These are phyloP conservation scores for Caranx melampygus DNA, from an alignment of 2,113 vertebrate species.

Conservation along the genomic window DNA sequence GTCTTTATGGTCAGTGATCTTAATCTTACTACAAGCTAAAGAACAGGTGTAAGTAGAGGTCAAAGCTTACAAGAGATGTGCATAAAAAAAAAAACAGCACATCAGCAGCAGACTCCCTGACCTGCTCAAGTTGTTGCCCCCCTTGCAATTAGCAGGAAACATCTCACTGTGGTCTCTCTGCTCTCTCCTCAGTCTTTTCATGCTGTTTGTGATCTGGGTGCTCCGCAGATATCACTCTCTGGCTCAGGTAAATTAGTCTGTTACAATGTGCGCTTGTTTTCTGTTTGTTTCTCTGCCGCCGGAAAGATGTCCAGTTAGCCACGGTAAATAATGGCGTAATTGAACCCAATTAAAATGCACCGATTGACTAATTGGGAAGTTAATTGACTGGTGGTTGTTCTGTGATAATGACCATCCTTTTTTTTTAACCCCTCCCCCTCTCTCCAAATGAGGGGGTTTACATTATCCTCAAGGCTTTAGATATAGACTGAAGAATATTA, in stretches of 20 bases:
- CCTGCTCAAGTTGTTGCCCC: constrained; percentile 10
- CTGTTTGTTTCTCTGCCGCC: constrained; percentile 63
- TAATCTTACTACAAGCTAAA: neutral
- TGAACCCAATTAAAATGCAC: constrained; percentile 72
- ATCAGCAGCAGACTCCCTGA: constrained; percentile 8
- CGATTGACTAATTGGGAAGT: constrained; percentile 69
- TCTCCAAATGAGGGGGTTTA: constrained; percentile 15
- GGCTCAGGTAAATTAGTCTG: constrained; percentile 80
- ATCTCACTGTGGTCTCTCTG: constrained; percentile 20
- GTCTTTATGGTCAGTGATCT: neutral
- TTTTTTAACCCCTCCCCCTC: neutral
- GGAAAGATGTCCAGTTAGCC: constrained; percentile 71
- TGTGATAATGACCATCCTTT: constrained; percentile 48
- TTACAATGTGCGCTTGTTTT: neutral
- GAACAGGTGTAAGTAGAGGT: neutral
- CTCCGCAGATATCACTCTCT: constrained; percentile 83
- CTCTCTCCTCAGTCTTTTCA: constrained; percentile 78
- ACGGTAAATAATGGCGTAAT: constrained; percentile 69
- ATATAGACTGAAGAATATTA: neutral
- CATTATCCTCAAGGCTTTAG: neutral
- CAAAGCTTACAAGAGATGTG: constrained; percentile 5
- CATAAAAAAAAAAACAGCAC: neutral
- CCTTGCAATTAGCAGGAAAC: constrained; percentile 3
- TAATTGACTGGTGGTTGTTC: constrained; percentile 69
- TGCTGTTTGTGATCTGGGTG: constrained; percentile 86